Evolutionary conservation across 2,113 vertebrate genomes (phyloP).

Genomic region (Callionymus lyra): DNA sequence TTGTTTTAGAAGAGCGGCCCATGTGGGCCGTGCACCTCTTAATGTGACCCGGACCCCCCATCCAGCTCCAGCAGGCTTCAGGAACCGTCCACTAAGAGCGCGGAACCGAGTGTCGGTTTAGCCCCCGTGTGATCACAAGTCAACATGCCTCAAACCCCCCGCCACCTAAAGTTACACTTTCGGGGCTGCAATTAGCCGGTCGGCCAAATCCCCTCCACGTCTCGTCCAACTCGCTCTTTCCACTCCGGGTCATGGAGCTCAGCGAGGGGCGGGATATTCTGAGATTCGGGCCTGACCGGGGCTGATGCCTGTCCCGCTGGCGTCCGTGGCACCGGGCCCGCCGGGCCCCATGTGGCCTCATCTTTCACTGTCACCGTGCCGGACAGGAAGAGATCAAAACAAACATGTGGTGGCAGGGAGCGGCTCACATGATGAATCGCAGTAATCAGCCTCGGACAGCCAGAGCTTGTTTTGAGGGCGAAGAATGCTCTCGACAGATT

Average conservation of each 20-base stretch:
- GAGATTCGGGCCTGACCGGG: constrained; percentile 9
- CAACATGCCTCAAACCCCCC: constrained; percentile 63
- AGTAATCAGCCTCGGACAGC: constrained; percentile 51
- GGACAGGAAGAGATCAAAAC: constrained; percentile 65
- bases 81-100: constrained; percentile 50
- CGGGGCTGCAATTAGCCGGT: constrained; percentile 55
- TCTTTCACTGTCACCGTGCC: constrained; percentile 64
- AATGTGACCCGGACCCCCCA: constrained; percentile 50
- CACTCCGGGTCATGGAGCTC: constrained; percentile 18
- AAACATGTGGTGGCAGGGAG: constrained; percentile 61
- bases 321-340: constrained; percentile 34
- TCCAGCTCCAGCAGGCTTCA: constrained; percentile 45
- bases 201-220: constrained; percentile 23
- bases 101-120: constrained; percentile 54
- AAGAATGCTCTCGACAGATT: constrained; percentile 31
- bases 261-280: not conserved
- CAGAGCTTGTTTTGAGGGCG: constrained; percentile 30
- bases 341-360: constrained; percentile 56
- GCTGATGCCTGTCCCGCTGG: constrained; percentile 20
- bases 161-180: constrained; percentile 67
- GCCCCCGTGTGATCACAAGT: constrained; percentile 59
- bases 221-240: constrained; percentile 20
- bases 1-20: constrained; percentile 55
- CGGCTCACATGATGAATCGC: constrained; percentile 56
- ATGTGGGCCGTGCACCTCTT: constrained; percentile 43